Evolutionary conservation across 2,113 vertebrate species (phyloP).

Genomic region (Lamprologus lemairii): DNA sequence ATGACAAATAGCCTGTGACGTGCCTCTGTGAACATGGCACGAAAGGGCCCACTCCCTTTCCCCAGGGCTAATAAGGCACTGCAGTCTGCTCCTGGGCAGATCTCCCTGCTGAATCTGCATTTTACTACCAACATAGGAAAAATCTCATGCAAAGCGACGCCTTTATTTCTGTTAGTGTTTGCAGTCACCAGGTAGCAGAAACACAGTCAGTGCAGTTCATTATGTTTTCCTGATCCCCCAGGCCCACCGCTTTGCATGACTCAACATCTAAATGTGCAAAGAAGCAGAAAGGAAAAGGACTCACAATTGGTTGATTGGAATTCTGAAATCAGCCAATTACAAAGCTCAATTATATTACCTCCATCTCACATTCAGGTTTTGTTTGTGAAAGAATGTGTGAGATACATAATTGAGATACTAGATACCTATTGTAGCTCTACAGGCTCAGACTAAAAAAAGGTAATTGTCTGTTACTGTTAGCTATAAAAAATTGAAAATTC

Average conservation of each 20-base stretch:
- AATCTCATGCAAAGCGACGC: background rate
- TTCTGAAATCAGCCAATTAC: background rate
- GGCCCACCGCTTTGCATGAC: background rate
- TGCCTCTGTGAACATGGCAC: slow-evolving; percentile 64
- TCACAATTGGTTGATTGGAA: background rate
- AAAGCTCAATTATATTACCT: background rate
- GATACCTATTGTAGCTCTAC: background rate
- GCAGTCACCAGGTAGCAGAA: background rate
- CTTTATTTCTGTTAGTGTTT: background rate
- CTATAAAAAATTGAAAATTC: background rate
- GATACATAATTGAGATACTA: background rate
- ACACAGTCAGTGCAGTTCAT: background rate
- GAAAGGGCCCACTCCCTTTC: slow-evolving; percentile 55
- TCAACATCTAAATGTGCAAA: background rate
- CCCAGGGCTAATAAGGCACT: slow-evolving; percentile 13
- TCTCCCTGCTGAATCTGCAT: background rate
- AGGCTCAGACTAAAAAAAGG: background rate
- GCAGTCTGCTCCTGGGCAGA: background rate
- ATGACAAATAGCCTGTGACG: slow-evolving; percentile 71
- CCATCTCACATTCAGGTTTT: background rate
- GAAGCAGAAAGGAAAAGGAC: background rate
- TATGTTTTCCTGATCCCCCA: background rate
- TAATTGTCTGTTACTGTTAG: background rate
- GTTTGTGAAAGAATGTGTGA: background rate
- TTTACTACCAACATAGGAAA: background rate